Conservation (phyloP, 2,888 invertebrate species). For the Nemotelus pantherinus region DNA sequence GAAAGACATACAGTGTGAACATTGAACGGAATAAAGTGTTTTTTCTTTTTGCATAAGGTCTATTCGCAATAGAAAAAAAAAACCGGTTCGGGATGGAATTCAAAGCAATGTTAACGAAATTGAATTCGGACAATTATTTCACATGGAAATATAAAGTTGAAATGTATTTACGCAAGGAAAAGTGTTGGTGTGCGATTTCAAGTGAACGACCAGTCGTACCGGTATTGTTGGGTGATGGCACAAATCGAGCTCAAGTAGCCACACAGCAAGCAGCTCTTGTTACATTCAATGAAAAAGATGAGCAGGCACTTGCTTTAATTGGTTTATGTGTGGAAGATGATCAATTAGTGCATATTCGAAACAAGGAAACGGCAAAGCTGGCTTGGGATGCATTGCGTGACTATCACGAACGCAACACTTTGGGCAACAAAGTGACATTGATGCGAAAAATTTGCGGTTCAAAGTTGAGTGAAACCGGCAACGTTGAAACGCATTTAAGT, state of each 20-base stretch:
- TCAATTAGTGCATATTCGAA: background rate
- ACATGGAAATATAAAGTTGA: too few relatives aligned
- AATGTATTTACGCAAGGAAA: too few relatives aligned
- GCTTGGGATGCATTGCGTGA: background rate
- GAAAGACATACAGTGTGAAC: too few relatives aligned
- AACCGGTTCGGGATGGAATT: too few relatives aligned
- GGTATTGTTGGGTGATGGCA: background rate
- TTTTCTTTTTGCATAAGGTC: too few relatives aligned
- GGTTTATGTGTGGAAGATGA: background rate
- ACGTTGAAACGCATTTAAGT: too few relatives aligned
- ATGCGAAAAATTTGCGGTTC: background rate
- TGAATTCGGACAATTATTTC: too few relatives aligned
- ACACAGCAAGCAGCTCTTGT: background rate
- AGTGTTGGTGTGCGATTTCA: too few relatives aligned
- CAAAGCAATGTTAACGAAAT: too few relatives aligned
- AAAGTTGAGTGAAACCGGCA: background rate
- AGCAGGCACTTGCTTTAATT: background rate
- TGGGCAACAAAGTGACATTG: background rate
- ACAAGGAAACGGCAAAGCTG: background rate
- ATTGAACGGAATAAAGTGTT: too few relatives aligned
- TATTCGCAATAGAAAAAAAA: too few relatives aligned
- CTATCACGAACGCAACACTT: background rate
- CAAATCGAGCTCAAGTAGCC: background rate
- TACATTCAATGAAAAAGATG: constrained; percentile 12
- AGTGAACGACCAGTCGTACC: background rate